Evolutionary conservation across 2,113 vertebrate species (phyloP).

Genomic region (Saccopteryx leptura): DNA sequence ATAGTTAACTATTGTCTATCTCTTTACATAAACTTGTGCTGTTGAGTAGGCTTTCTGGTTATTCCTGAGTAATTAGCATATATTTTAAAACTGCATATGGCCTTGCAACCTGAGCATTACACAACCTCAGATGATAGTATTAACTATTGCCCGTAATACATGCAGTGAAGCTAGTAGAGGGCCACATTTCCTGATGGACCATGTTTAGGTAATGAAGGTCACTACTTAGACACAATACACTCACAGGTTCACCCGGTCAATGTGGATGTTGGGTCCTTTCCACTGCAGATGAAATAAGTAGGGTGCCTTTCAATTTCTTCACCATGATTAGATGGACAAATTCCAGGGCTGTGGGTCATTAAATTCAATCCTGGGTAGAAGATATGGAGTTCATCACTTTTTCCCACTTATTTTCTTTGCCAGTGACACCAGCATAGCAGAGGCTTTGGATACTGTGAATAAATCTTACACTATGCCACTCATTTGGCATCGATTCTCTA

Average conservation of each 20-base stretch:
- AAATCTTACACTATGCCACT: neutral
- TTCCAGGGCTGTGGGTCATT: fast-evolving
- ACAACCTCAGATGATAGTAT: neutral
- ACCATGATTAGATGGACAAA: neutral
- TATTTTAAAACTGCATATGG: neutral
- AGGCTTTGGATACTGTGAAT: neutral
- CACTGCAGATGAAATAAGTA: neutral
- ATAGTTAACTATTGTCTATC: neutral
- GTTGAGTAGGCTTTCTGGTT: neutral
- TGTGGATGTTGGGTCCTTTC: neutral
- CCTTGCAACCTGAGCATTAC: neutral
- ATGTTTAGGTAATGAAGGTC: neutral
- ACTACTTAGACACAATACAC: neutral
- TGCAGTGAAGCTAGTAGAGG: neutral
- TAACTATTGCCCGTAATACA: neutral
- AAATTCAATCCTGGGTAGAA: neutral
- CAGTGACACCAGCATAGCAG: neutral
- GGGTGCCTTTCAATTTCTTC: neutral
- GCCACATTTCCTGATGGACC: neutral
- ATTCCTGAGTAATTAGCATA: neutral
- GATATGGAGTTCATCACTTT: neutral
- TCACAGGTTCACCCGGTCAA: no score
- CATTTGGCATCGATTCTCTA: neutral
- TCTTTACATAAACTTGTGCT: neutral
- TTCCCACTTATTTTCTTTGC: neutral